Evolutionary conservation across 53 echinoderm and acorn worm species (phyloP), one percentile per base, ranked within the genome.

Genomic region (Holothuria scabra): DNA sequence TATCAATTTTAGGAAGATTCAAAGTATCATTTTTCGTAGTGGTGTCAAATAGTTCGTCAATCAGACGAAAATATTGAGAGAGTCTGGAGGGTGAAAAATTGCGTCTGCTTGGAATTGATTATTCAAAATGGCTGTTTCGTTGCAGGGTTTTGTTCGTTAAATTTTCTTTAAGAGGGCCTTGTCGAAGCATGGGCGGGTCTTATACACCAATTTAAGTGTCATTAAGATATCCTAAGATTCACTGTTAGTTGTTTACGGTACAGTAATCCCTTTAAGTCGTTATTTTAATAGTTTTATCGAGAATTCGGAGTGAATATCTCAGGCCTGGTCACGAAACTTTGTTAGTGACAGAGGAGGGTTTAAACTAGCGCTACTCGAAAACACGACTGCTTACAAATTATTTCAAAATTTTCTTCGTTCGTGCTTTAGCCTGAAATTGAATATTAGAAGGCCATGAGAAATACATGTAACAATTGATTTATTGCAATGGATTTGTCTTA

Each of bases 81-180:
- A 72, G 44, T 72, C 34, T 49, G 24, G 72, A 44, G 46, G 48
- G 46, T 44, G 44, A 72, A 41, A 72, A 72, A 72, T 46, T 44
- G 37, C 72, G 72, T 72, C 48, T 44, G 24, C 72, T 72, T 46
- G 44, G 46, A 72, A 72, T 72, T 72, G 46, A 24, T 28, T 72
- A 72, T 72, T 72, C 72, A 72, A 72, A 72, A 72, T 72, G 72
- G 72, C 72, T 72, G 72, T 72, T 72, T 72, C 72, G 44, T 72
- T 5, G 46, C 72, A 12, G 48, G 72, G 72, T 44, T 72, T 72
- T 72, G 72, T 72, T 72, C 46, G 34, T 72, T 72, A 25, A 72
- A 44, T 46, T 46, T 24, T 72, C 44, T 46, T 33, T 9, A 72
- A 48, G n/a, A 44, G 72, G 21, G 34, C n/a, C 22, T 5, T 72